Evolutionary conservation across 2,113 vertebrate genomes (phyloP), one percentile per base, ranked within the genome.

Genomic region (Chinchilla lanigera): DNA sequence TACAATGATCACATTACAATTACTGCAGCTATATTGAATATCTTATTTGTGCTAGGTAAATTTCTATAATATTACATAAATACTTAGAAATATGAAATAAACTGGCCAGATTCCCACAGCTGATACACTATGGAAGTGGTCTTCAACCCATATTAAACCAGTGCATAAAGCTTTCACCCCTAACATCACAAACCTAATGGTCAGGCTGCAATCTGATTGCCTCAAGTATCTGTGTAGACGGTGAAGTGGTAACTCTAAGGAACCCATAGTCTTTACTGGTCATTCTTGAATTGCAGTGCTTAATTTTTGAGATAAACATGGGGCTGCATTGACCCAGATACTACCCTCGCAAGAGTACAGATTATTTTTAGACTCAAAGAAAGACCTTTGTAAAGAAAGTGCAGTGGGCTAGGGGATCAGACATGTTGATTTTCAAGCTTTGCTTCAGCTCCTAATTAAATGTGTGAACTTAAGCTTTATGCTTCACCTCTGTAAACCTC

Each of bases 391-490:
- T 78, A 50, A 73, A 93, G 56, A 94, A 94, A 78, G 81, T 82
- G 2, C 14, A 85, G 7, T 41, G 10, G 80, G 5, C 38, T 71
- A 54, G 0, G 0, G 22, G 14, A n/a, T 89, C 78, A 94, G 58
- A 86, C 1, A 52, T 50, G 73, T 71, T 69, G 52, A n/a, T 26
- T 90, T 94, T 86, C 7, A 26, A 86, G 44, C 5, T 58, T 38
- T 20, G 30, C n/a, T 52, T 85, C 38, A n/a, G 52, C 24, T 82
- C 19, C 22, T 93, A 91, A 94, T 85, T 90, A 82, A 92, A 92
- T 63, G 26, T 75, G 19, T 28, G 38, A 69, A 28, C 35, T 87
- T 82, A 38, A 86, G 16, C 10, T 94, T 90, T 71, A 35, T 65
- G 35, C 35, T 56, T 94, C 50, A 65, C 50, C 69, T 85, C n/a